phyloP scores from a whole-genome alignment of 2,797 vertebrate genomes.

The Cuniculus paca region DNA sequence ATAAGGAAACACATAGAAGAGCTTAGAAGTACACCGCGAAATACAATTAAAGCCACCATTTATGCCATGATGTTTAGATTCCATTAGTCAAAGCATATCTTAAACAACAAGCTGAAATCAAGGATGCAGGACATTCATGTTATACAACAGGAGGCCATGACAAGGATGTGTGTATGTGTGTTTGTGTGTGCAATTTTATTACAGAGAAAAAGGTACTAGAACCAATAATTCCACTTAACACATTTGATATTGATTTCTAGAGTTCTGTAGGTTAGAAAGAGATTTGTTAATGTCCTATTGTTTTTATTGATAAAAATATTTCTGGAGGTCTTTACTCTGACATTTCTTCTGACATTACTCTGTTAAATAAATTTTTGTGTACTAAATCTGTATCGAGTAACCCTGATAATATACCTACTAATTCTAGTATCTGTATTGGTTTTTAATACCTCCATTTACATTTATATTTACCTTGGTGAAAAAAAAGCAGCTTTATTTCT shows the following conservation, averaged over 20 bases:
- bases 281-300: background rate
- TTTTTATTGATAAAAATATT: background rate
- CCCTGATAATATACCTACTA: background rate
- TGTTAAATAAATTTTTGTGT: conserved; percentile 25
- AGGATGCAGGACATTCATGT: background rate
- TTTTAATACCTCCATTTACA: background rate
- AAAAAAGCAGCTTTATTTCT: background rate
- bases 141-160: background rate
- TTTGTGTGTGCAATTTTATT: background rate
- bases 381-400: background rate
- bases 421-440: conserved; percentile 1
- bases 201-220: background rate
- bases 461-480: background rate
- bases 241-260: background rate
- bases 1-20: background rate
- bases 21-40: background rate
- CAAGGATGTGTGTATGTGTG: background rate
- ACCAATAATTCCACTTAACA: background rate
- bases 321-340: background rate
- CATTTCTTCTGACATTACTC: background rate
- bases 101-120: background rate
- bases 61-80: background rate
- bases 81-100: conserved; percentile 9
- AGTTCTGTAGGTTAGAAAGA: background rate
- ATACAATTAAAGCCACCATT: background rate